phyloP scores from a whole-genome alignment of 2,113 vertebrate genomes.

The Mystacornis crossleyi region DNA sequence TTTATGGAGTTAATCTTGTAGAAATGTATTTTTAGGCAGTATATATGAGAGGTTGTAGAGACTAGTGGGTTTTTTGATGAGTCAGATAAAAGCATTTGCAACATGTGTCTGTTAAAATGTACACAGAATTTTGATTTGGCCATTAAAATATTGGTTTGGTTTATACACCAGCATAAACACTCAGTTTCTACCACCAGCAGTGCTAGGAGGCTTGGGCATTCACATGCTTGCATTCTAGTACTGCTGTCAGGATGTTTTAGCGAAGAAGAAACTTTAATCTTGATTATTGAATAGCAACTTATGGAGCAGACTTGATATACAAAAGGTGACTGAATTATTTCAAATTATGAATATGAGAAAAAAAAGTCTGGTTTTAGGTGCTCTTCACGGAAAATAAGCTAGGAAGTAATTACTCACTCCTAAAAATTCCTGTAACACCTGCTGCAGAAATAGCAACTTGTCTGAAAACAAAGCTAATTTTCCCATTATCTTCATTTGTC shows the following conservation, averaged over 20 bases:
- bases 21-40: background rate
- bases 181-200: background rate
- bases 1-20: background rate
- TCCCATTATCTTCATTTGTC: background rate
- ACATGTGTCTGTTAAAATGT: background rate
- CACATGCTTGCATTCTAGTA: background rate
- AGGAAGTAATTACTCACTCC: background rate
- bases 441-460: background rate
- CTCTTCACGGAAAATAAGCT: background rate
- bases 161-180: accelerated
- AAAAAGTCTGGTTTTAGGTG: background rate
- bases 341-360: background rate
- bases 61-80: background rate
- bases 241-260: background rate
- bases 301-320: background rate
- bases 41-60: background rate
- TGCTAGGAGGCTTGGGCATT: background rate
- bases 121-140: background rate
- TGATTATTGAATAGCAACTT: background rate
- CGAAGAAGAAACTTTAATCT: background rate
- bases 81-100: background rate
- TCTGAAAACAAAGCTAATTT: background rate
- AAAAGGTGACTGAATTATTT: background rate
- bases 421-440: background rate
- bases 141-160: background rate